A percentile compares a stretch with the other conserved stretches of the same genome.
Evolutionary conservation across 2,113 vertebrate species (phyloP).

Genomic region (Malurus cyaneus): DNA sequence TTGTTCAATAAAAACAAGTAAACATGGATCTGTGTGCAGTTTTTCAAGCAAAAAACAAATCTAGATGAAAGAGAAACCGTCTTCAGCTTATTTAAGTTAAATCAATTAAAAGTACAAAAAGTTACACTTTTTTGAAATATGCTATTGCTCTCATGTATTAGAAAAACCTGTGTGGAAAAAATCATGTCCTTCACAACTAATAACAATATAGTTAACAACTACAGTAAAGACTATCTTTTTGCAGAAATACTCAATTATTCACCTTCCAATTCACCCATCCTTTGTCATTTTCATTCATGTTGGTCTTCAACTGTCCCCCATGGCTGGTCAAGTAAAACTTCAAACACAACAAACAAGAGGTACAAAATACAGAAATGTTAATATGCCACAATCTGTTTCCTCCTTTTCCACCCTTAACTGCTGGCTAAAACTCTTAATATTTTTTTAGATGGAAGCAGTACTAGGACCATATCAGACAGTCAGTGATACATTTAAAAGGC

Average conservation of each 20-base stretch:
- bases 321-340: constrained; percentile 95
- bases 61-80: background rate
- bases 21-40: fast-evolving
- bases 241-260: constrained; percentile 1
- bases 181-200: background rate
- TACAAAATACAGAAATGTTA: background rate
- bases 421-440: background rate
- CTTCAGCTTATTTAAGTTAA: background rate
- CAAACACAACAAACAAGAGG: background rate
- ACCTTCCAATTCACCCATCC: constrained; percentile 99
- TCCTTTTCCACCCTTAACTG: background rate
- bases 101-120: background rate
- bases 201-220: background rate
- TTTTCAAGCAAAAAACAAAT: background rate
- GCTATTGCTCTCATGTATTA: background rate
- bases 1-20: background rate
- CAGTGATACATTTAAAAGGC: background rate
- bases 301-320: constrained; percentile 90
- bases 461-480: background rate
- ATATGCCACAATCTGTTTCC: background rate
- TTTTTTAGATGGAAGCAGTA: background rate
- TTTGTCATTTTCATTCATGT: constrained; percentile 95
- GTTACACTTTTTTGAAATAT: background rate
- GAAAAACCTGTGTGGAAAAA: background rate
- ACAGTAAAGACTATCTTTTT: background rate